A percentile compares a stretch with the other conserved stretches of the same genome.
These are phyloP conservation scores for Macrostomum lignano DNA, from an alignment of 1,140 invertebrate species.

Conservation along the genomic window DNA sequence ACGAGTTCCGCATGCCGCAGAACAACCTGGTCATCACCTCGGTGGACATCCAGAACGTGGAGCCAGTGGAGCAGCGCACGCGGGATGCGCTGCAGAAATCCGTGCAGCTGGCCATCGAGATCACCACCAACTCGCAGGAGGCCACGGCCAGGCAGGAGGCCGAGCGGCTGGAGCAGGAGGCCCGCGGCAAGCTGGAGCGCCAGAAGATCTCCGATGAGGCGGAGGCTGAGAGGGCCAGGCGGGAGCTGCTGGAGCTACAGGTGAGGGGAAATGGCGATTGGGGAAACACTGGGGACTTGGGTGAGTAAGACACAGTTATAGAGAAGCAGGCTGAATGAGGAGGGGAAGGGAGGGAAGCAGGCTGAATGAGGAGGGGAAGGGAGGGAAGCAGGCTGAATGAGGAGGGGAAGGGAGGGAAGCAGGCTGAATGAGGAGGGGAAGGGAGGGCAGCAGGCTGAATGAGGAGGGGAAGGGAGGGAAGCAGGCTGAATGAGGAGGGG, in stretches of 20 bases:
- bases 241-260: slow-evolving; percentile 28
- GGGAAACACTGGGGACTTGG: too few species aligned
- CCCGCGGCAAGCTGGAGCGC: slow-evolving; percentile 29
- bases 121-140: slow-evolving; percentile 31
- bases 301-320: too few species aligned
- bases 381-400: too few species aligned
- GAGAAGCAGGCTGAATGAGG: too few species aligned
- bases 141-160: slow-evolving; percentile 32
- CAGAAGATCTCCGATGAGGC: slow-evolving; percentile 31
- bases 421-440: too few species aligned
- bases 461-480: too few species aligned
- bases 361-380: too few species aligned
- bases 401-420: too few species aligned
- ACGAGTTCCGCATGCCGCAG: slow-evolving; percentile 26
- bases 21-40: slow-evolving; percentile 31
- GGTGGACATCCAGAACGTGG: slow-evolving; percentile 32
- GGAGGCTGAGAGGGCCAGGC: slow-evolving; percentile 28
- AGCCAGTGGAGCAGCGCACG: slow-evolving; percentile 33
- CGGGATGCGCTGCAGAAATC: slow-evolving; percentile 31
- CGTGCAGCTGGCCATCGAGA: slow-evolving; percentile 32
- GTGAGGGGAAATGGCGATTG: too few species aligned
- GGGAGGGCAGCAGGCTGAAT: too few species aligned
- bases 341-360: too few species aligned
- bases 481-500: too few species aligned
- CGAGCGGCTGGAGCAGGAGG: slow-evolving; percentile 31